Evolutionary conservation across 2,797 vertebrate species (phyloP), one percentile per base, ranked within the genome.

Genomic region (Cossypha caffra): DNA sequence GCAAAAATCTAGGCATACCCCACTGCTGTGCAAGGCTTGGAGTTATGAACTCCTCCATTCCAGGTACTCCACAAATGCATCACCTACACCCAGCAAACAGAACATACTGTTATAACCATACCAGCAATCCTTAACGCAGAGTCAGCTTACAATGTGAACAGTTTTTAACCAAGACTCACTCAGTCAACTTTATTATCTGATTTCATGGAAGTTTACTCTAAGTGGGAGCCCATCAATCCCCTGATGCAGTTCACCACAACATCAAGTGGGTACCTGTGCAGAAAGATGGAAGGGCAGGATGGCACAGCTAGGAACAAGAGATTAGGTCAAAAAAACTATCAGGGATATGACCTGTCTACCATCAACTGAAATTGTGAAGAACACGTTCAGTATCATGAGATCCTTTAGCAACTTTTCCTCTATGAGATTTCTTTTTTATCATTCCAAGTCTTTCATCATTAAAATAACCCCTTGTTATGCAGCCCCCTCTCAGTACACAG

Each of bases 101-200:
- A 74, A 86, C 2, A 4, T 10, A 11, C 45, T 81, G 43, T 7
- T 48, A 3, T 5, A 76, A 35, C 45, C 33, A 40, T 50, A 43
- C 35, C 33, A 48, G 40, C 11, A 68, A 48, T 24, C 42, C 47
- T 26, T 23, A 57, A 17, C 6, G 54, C 24, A 84, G 7, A 43
- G 1, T 2, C 66, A 68, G 7, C 18, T 50, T n/a, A 23, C 13
- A 64, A 2, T 1, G 35, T 10, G 16, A 40, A 16, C 9, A 12
- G 7, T 10, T 72, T 63, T 47, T 59, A 50, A 13, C 38, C 6
- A 26, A 68, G 20, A 66, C 25, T 14, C 16, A 26, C 6, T 50
- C 35, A 35, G 4, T 28, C 18, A 38, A 64, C 14, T 43, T 78
- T 28, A 37, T 31, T 76, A 31, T 55, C 43, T 38, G 31, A 69